Evolutionary conservation across 2,113 vertebrate genomes (phyloP).

Genomic region (Spermophilus dauricus): DNA sequence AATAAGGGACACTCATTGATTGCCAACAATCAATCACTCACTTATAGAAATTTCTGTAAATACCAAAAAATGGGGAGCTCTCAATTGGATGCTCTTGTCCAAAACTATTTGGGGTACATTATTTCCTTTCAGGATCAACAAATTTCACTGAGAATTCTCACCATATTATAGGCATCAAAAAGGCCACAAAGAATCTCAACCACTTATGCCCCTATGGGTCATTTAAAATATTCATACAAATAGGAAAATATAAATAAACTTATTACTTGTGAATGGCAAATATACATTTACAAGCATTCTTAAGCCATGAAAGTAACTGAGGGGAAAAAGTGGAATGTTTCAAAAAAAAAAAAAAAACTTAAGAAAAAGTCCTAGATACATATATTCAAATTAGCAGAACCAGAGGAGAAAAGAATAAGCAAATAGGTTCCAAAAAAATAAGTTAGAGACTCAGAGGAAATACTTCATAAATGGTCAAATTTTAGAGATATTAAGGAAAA

Average conservation of each 20-base stretch:
- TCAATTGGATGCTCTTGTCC: not conserved
- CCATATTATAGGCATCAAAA: not conserved
- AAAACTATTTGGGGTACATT: not conserved
- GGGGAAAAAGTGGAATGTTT: not conserved
- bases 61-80: not conserved
- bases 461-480: not conserved
- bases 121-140: not conserved
- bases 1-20: not conserved
- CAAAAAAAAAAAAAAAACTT: not conserved
- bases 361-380: not conserved
- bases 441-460: not conserved
- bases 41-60: conserved; percentile 50
- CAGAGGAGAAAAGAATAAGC: not conserved
- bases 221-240: not conserved
- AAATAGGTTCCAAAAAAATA: not conserved
- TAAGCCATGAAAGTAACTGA: not conserved
- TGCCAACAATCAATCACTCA: not conserved
- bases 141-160: not conserved
- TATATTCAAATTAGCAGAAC: conserved; percentile 9
- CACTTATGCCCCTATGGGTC: not conserved
- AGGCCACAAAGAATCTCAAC: not conserved
- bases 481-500: not conserved
- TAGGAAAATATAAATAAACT: conserved; percentile 8
- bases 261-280: not conserved
- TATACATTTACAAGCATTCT: not conserved